These are phyloP conservation scores for Prolemur simus DNA, from an alignment of 2,113 vertebrate genomes.

Conservation along the genomic window DNA sequence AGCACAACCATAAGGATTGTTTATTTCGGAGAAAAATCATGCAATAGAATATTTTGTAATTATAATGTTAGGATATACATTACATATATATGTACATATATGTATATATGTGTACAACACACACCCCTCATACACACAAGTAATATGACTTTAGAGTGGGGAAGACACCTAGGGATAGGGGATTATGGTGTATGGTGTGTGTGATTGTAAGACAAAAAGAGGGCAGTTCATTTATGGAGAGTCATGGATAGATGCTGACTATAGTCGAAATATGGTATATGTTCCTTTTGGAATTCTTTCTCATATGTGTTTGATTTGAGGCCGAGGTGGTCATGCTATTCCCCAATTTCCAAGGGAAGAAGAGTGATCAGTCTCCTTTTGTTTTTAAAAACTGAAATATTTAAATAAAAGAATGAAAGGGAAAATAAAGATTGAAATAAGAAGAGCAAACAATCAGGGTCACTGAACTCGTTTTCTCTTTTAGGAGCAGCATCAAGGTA, in stretches of 20 bases:
- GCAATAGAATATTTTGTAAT: neutral
- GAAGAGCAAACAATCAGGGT: neutral
- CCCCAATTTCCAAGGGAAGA: neutral
- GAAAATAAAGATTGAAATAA: neutral
- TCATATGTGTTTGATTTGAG: neutral
- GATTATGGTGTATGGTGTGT: neutral
- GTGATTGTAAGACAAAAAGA: neutral
- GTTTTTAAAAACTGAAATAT: neutral
- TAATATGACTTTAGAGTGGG: neutral
- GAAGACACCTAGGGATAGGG: neutral
- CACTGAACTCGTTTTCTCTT: neutral
- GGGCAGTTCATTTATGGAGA: neutral
- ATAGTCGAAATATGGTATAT: neutral
- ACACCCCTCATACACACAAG: neutral
- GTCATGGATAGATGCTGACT: neutral
- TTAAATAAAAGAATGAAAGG: constrained; percentile 17
- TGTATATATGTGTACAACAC: neutral
- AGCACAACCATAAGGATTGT: neutral
- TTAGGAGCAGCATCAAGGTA: neutral
- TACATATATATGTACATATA: neutral
- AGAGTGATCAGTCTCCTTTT: neutral
- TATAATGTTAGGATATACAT: neutral
- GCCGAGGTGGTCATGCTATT: neutral
- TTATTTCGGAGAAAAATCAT: constrained; percentile 30
- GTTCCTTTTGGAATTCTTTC: neutral